Conservation (phyloP, 2,888 invertebrate species). For the Callyntrura guangdongensis region DNA sequence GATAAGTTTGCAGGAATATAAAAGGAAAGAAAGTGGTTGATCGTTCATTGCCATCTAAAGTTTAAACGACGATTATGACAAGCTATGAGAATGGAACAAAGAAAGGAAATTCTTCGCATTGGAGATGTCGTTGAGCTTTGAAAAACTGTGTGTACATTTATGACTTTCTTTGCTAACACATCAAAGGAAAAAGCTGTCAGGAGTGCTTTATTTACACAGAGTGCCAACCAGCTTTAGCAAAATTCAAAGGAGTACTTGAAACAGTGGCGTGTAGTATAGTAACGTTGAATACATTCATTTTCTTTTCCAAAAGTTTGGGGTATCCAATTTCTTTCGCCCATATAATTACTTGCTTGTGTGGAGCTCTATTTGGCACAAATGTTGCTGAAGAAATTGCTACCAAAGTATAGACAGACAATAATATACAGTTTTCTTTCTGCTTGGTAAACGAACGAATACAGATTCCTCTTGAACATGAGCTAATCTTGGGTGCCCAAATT, state of each 20-base stretch:
- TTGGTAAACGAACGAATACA: too few relatives aligned
- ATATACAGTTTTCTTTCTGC: too few relatives aligned
- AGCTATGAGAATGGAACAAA: slow-evolving; percentile 35
- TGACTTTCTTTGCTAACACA: slow-evolving; percentile 39
- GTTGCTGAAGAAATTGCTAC: too few relatives aligned
- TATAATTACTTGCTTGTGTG: not conserved
- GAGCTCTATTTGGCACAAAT: not conserved
- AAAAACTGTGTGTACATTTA: slow-evolving; percentile 6
- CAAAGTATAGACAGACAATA: too few relatives aligned
- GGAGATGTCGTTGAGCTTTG: slow-evolving; percentile 50
- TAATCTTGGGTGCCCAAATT: too few relatives aligned
- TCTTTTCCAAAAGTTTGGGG: not conserved
- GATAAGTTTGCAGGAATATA: slow-evolving; percentile 2
- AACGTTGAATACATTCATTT: not conserved
- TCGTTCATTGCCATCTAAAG: slow-evolving; percentile 42
- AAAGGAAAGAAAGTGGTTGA: slow-evolving; percentile 48
- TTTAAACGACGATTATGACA: slow-evolving; percentile 62
- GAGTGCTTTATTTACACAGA: slow-evolving; percentile 35
- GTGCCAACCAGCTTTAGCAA: slow-evolving; percentile 36
- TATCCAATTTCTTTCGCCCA: slow-evolving; percentile 6
- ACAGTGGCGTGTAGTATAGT: not conserved
- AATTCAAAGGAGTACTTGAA: slow-evolving; percentile 18
- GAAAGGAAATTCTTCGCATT: slow-evolving; percentile 24
- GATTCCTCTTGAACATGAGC: too few relatives aligned
- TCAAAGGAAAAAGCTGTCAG: slow-evolving; percentile 52